Percentiles rank a stretch among this genome's conserved stretches.
Evolutionary conservation across 2,113 vertebrate species (phyloP).

Genomic region (Nyctereutes procyonoides): DNA sequence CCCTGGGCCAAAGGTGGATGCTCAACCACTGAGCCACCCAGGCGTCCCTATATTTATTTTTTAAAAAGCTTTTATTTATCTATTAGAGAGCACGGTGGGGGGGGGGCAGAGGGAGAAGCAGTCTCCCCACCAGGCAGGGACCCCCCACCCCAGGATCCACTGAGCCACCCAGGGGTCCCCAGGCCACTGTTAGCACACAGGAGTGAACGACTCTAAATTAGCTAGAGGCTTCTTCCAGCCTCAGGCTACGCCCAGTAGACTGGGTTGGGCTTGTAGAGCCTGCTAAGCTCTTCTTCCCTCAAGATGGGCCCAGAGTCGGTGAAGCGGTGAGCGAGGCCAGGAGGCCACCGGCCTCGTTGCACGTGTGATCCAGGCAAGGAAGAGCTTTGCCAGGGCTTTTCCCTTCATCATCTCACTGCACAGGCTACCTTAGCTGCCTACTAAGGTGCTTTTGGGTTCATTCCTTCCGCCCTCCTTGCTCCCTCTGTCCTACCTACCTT

Average conservation of each 20-base stretch:
- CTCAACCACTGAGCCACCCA: too few species aligned
- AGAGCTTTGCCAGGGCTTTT: not conserved
- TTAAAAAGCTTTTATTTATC: not conserved
- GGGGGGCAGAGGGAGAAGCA: not conserved
- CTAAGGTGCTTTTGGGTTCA: not conserved
- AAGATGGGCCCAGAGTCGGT: not conserved
- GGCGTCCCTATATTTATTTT: not conserved
- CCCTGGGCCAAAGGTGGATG: too few species aligned
- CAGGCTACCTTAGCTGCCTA: constrained; percentile 19
- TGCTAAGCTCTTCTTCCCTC: not conserved
- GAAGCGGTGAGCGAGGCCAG: not conserved
- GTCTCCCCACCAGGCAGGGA: not conserved
- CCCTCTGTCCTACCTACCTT: not conserved
- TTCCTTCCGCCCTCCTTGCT: not conserved
- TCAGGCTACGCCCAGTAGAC: not conserved
- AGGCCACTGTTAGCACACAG: not conserved
- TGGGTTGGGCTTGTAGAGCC: not conserved
- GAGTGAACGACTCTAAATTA: not conserved
- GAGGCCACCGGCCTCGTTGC: not conserved
- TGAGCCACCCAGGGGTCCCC: not conserved
- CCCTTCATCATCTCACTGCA: constrained; percentile 24
- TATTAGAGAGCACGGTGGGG: not conserved
- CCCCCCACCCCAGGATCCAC: not conserved
- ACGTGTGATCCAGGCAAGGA: not conserved
- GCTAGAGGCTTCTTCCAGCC: not conserved